Evolutionary conservation across 2,797 vertebrate genomes (phyloP).

Genomic region (Peromyscus nudipes): DNA sequence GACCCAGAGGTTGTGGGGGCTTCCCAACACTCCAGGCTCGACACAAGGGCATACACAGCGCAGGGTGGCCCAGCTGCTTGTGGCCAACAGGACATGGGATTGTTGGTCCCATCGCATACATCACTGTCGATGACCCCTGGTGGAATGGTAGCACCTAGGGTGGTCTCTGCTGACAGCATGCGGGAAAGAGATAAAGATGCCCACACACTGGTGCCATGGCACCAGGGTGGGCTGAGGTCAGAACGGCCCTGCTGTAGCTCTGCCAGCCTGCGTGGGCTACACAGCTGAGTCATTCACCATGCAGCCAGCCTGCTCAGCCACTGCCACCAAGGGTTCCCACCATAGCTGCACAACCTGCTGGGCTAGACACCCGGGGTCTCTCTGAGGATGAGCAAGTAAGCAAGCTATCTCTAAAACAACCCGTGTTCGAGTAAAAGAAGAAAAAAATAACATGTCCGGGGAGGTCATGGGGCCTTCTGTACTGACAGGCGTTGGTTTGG

Average conservation of each 20-base stretch:
- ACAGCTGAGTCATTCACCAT: neutral
- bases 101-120: neutral
- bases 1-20: too few relatives aligned
- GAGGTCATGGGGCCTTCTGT: neutral
- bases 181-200: neutral
- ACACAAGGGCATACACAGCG: neutral
- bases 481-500: too few relatives aligned
- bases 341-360: neutral
- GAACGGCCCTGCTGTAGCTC: neutral
- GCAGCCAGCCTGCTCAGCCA: neutral
- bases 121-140: neutral
- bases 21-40: neutral
- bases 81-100: neutral
- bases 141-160: neutral
- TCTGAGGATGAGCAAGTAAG: neutral
- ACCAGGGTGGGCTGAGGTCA: neutral
- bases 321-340: neutral
- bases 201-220: neutral
- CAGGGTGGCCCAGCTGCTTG: neutral
- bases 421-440: neutral
- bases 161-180: neutral
- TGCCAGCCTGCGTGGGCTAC: neutral
- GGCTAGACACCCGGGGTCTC: neutral
- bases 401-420: neutral
- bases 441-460: neutral